Conservation (phyloP, 2,797 vertebrate species). For the Anableps anableps region DNA sequence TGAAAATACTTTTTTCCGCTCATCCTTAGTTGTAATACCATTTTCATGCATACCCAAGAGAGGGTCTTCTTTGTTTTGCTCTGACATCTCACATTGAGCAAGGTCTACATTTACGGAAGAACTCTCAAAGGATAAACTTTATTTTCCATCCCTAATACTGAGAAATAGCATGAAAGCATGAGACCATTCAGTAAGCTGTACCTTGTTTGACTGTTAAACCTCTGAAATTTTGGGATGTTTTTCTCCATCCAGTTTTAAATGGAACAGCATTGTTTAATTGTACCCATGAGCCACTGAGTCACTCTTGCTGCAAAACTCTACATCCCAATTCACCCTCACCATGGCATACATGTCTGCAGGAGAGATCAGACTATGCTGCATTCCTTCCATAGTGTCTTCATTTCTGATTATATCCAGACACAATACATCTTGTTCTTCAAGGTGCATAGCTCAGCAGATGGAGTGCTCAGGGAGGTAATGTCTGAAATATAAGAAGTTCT, state of each 20-base stretch:
- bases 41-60: background rate
- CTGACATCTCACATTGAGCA: background rate
- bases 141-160: background rate
- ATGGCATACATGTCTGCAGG: slow-evolving; percentile 68
- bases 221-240: slow-evolving; percentile 35
- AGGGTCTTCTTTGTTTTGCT: background rate
- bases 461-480: slow-evolving; percentile 28
- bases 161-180: background rate
- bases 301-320: slow-evolving; percentile 39
- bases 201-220: slow-evolving; percentile 28
- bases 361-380: slow-evolving; percentile 73
- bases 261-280: slow-evolving; percentile 44
- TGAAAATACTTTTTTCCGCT: background rate
- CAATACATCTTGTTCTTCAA: slow-evolving; percentile 70
- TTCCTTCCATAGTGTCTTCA: slow-evolving; percentile 74
- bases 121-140: background rate
- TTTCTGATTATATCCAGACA: slow-evolving; percentile 78
- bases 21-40: background rate
- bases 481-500: slow-evolving; percentile 35
- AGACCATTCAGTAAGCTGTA: slow-evolving; percentile 10
- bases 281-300: slow-evolving; percentile 50
- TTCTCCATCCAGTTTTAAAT: slow-evolving; percentile 22
- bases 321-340: slow-evolving; percentile 19
- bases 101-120: background rate
- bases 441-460: slow-evolving; percentile 47